Conservation (phyloP, 2,888 invertebrate species). For the Oxytorus armatus region DNA sequence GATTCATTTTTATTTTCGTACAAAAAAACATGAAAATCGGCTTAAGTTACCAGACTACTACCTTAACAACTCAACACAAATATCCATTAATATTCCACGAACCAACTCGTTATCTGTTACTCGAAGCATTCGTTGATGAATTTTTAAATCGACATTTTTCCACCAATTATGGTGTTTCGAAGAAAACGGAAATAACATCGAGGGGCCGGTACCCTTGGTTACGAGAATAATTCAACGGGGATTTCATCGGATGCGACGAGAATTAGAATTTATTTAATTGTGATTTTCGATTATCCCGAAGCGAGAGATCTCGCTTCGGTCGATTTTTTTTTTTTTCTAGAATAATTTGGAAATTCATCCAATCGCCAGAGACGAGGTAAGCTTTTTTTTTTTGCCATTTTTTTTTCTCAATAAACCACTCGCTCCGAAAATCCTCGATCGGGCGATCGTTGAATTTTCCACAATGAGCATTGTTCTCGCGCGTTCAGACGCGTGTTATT, state of each 20-base stretch:
- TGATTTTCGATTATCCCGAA: conserved; percentile 31
- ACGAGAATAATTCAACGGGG: neutral
- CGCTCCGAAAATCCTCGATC: neutral
- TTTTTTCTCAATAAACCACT: neutral
- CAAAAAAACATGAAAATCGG: too few relatives aligned
- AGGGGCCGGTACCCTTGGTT: too few relatives aligned
- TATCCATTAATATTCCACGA: too few relatives aligned
- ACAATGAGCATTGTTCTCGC: conserved; percentile 14
- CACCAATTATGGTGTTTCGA: conserved; percentile 2
- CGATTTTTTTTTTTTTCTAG: conserved; percentile 5
- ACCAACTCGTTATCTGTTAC: too few relatives aligned
- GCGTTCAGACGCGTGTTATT: conserved; percentile 36
- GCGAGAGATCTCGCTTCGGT: neutral
- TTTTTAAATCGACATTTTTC: too few relatives aligned
- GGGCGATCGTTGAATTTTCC: conserved; percentile 17
- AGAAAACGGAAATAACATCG: neutral
- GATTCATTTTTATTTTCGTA: too few relatives aligned
- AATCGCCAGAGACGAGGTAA: conserved; percentile 2
- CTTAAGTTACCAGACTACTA: too few relatives aligned
- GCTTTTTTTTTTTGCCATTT: neutral
- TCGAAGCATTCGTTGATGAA: too few relatives aligned
- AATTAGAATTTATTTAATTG: conserved; percentile 49
- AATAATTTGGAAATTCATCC: neutral
- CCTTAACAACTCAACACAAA: too few relatives aligned
- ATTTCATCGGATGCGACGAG: conserved; percentile 23